Evolutionary conservation across 2,113 vertebrate species (phyloP), one percentile per base, ranked within the genome.

Genomic region (Phaetusa simplex): DNA sequence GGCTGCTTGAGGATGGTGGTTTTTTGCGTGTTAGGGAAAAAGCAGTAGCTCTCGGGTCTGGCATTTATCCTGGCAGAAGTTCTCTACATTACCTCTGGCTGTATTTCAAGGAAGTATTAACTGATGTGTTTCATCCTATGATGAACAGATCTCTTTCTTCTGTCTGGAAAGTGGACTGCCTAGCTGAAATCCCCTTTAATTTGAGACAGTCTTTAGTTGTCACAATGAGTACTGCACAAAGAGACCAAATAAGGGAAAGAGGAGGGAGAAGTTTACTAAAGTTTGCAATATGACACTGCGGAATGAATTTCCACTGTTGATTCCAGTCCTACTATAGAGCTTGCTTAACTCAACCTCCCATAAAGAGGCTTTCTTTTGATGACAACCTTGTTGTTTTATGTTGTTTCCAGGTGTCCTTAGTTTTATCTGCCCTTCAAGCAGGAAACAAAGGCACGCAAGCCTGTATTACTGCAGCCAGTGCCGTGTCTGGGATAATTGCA

Each of bases 371-470:
- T 79, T 55, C 29, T 69, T 58, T 10, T 2, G 0, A 8, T 49
- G 22, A 73, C 30, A 6, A 0, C 40, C 32, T 62, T 55, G 56
- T 72, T 76, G 7, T 22, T 69, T 76, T 58, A 21, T 80, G 52
- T 47, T 79, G 27, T 64, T 96, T 80, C 8, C 96, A 99, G 99
- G 99, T 99, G 23, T 99, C 99, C 73, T 97, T 99, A 98, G 99
- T 99, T 26, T 97, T 99, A 34, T 99, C 99, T 2, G 99, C 99
- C 22, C 98, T 99, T 58, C 99, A 99, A 97, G 99, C 99, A 14
- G 99, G 99, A 56, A 99, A 99, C 97, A 99, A 99, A 96, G 99
- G 99, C 71, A 99, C 99, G 1, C 99, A 99, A 97, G 99, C 99
- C 36, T 99, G 99, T 82, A 99, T 99, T 94, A 99, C 99, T 3